Conservation (phyloP, 2,113 vertebrate species). For the Alligator mississippiensis region DNA sequence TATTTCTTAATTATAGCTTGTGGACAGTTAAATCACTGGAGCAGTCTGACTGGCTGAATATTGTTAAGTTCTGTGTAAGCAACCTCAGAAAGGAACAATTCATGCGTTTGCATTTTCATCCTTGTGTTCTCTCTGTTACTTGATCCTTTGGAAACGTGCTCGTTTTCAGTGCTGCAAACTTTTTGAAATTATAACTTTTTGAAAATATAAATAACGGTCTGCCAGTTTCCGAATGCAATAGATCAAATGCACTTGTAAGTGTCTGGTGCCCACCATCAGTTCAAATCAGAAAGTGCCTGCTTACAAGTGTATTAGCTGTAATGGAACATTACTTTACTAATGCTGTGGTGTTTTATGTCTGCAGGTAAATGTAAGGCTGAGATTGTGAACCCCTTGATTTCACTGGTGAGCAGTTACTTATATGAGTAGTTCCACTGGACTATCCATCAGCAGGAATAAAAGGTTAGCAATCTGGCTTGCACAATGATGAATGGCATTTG, state of each 20-base stretch:
- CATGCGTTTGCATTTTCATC: rapidly evolving
- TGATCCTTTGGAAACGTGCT: not conserved
- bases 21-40: not conserved
- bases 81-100: not conserved
- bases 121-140: not conserved
- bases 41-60: not conserved
- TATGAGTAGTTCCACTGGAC: not conserved
- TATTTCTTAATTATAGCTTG: not conserved
- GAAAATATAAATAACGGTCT: not conserved
- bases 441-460: rapidly evolving
- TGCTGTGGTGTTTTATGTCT: not conserved
- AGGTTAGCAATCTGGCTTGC: rapidly evolving
- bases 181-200: not conserved
- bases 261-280: not conserved
- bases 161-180: not conserved
- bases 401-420: not conserved
- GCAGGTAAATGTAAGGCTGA: rapidly evolving
- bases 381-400: not conserved
- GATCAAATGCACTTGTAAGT: not conserved
- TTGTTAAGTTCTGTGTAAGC: not conserved
- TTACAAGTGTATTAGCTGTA: rapidly evolving
- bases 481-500: rapidly evolving
- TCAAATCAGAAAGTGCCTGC: not conserved
- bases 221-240: rapidly evolving
- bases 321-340: not conserved